Conservation (phyloP, 2,888 invertebrate genomes). For the Chaitophorus viminalis region DNA sequence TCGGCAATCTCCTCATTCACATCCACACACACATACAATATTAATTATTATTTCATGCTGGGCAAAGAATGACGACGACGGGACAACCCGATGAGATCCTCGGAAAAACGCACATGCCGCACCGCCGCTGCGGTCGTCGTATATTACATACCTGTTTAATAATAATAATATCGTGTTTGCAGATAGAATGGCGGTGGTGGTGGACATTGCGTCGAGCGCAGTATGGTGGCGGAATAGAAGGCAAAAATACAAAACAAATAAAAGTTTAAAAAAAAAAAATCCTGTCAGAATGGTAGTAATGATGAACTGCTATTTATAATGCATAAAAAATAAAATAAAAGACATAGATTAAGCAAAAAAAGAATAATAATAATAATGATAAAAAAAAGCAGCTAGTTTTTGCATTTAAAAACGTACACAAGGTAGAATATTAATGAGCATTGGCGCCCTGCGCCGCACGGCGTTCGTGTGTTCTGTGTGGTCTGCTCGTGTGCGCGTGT, state of each 20-base stretch:
- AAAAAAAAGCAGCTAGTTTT: constrained; percentile 23
- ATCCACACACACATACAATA: neutral
- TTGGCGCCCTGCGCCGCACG: constrained; percentile 39
- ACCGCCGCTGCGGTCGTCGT: too few species aligned
- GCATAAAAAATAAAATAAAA: constrained; percentile 1
- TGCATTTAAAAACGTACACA: constrained; percentile 14
- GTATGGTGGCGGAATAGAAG: neutral
- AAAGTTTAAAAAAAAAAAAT: neutral
- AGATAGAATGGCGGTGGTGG: neutral
- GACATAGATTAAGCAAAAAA: neutral
- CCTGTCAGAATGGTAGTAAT: neutral
- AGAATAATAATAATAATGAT: neutral
- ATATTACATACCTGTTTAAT: neutral
- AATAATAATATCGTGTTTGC: neutral
- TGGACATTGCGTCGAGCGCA: neutral
- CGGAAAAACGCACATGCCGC: constrained; percentile 4
- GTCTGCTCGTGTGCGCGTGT: constrained; percentile 1
- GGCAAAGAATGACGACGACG: neutral
- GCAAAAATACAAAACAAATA: neutral
- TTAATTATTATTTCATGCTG: neutral
- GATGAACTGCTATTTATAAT: constrained; percentile 1
- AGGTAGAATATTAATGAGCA: constrained; percentile 44
- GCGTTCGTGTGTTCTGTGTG: constrained; percentile 44
- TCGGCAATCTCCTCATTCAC: neutral
- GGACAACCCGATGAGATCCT: neutral